These are phyloP conservation scores for Cepphus grylle DNA, from an alignment of 2,113 vertebrate species.

Conservation along the genomic window DNA sequence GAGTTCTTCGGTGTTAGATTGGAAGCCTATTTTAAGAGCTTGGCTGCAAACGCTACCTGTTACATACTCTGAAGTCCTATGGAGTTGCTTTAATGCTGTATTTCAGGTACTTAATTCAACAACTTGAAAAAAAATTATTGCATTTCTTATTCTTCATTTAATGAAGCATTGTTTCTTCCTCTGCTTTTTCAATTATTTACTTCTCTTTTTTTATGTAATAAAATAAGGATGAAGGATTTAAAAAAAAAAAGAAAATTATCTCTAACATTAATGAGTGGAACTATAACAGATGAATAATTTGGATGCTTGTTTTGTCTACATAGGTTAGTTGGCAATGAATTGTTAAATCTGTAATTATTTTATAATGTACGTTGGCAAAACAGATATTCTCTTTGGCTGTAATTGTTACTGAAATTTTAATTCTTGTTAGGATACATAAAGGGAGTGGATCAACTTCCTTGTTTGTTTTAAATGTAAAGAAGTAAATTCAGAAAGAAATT, in stretches of 20 bases:
- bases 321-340: background rate
- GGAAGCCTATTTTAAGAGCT: constrained; percentile 92
- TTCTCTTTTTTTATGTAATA: background rate
- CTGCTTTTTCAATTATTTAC: background rate
- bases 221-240: background rate
- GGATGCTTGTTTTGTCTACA: background rate
- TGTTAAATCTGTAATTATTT: background rate
- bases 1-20: constrained; percentile 92
- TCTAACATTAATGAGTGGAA: background rate
- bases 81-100: constrained; percentile 72
- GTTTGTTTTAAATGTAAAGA: background rate
- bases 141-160: background rate
- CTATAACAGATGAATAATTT: background rate
- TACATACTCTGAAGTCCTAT: constrained; percentile 69
- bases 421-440: background rate
- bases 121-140: background rate
- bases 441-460: background rate
- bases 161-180: background rate
- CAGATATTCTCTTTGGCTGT: background rate
- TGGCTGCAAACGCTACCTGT: constrained; percentile 70
- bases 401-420: background rate
- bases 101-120: constrained; percentile 75
- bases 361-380: background rate
- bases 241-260: background rate
- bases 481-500: background rate